Percentiles rank a stretch among this genome's conserved stretches.
Evolutionary conservation across 2,797 vertebrate species (phyloP).

Genomic region (Perdix hodgsoniae): DNA sequence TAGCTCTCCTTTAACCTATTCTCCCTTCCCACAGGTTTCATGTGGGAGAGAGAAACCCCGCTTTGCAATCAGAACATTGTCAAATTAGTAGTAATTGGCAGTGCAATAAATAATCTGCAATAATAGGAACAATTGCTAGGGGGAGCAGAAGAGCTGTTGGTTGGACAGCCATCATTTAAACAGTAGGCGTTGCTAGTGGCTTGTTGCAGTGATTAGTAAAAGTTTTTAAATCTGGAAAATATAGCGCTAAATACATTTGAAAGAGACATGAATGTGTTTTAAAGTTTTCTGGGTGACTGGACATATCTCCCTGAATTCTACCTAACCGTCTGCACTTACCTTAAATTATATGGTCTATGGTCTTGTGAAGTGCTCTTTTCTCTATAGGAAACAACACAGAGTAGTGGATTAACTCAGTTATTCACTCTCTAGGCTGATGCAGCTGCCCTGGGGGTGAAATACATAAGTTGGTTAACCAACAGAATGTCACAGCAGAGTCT

Average conservation of each 20-base stretch:
- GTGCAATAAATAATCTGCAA: not conserved
- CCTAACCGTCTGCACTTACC: not conserved
- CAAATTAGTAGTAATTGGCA: not conserved
- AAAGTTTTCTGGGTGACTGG: not conserved
- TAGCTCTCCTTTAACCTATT: not conserved
- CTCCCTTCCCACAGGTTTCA: not conserved
- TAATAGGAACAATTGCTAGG: constrained; percentile 17
- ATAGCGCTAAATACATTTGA: not conserved
- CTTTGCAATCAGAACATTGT: not conserved
- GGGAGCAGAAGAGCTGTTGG: constrained; percentile 55
- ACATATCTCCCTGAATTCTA: not conserved
- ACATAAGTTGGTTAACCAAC: constrained; percentile 6
- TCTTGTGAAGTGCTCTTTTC: not conserved
- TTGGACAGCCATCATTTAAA: not conserved
- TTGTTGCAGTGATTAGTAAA: not conserved
- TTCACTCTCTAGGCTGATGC: not conserved
- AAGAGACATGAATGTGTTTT: not conserved
- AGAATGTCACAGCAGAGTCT: not conserved
- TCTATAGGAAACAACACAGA: not conserved
- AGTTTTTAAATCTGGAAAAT: not conserved
- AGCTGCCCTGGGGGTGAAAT: not conserved
- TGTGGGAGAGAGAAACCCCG: not conserved
- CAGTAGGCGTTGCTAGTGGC: not conserved
- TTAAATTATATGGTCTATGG: not conserved
- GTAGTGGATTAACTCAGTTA: not conserved